Percentiles rank a stretch among this genome's conserved stretches.
phyloP scores from a whole-genome alignment of 2,888 invertebrate species.

The Acanthacorydalis orientalis region DNA sequence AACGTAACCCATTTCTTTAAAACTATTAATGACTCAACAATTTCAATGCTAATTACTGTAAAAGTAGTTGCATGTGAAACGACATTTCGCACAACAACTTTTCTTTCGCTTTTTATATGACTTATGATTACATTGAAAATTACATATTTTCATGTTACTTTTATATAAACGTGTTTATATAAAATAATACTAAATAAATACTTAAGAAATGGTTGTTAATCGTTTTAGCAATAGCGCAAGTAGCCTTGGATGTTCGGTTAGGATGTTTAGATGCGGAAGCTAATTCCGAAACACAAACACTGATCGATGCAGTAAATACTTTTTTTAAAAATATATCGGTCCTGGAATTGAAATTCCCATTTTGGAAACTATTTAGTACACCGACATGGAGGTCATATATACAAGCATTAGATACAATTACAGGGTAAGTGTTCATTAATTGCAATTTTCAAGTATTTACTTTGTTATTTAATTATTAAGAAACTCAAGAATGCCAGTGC shows the following conservation, averaged over 20 bases:
- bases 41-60: no score
- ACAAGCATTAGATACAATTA: slow-evolving; percentile 47
- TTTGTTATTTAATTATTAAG: neutral
- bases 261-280: slow-evolving; percentile 41
- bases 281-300: slow-evolving; percentile 36
- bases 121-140: neutral
- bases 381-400: slow-evolving; percentile 44
- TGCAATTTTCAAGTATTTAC: neutral
- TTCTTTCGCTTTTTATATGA: neutral
- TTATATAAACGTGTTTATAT: neutral
- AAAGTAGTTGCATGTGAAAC: no score
- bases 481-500: no score
- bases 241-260: slow-evolving; percentile 45
- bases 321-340: slow-evolving; percentile 48
- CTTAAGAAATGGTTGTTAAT: slow-evolving; percentile 7
- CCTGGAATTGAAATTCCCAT: slow-evolving; percentile 44
- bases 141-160: slow-evolving; percentile 3
- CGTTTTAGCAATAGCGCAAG: slow-evolving; percentile 42
- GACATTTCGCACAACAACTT: neutral
- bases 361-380: slow-evolving; percentile 49
- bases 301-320: slow-evolving; percentile 48
- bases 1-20: no score
- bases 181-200: no score
- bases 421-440: slow-evolving; percentile 29
- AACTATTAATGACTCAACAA: no score